phyloP scores from a whole-genome alignment of 2,113 vertebrate genomes.

The Aepyceros melampus region DNA sequence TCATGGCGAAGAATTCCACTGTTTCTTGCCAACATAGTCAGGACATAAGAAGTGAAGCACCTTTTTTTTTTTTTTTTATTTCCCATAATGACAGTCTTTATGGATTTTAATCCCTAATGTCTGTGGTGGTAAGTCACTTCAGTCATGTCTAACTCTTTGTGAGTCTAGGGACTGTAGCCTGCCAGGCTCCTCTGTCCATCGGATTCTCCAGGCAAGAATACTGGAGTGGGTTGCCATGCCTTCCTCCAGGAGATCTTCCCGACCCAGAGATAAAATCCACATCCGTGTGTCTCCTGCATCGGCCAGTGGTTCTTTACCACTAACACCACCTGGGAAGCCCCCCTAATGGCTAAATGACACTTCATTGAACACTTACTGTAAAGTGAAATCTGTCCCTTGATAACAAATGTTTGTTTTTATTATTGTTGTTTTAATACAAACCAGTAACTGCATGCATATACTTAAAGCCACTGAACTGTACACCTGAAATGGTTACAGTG shows the following conservation, averaged over 20 bases:
- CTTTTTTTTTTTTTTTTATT: too few species aligned
- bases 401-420: not conserved
- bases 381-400: not conserved
- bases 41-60: not conserved
- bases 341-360: not conserved
- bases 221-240: not conserved
- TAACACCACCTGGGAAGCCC: not conserved
- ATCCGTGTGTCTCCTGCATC: fast-evolving
- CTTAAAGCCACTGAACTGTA: not conserved
- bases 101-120: not conserved
- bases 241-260: not conserved
- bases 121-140: not conserved
- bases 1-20: fast-evolving
- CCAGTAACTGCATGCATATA: not conserved
- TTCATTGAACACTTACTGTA: not conserved
- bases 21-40: fast-evolving
- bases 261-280: not conserved
- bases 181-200: not conserved
- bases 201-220: not conserved
- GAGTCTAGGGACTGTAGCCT: not conserved
- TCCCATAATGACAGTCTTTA: not conserved
- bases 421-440: not conserved
- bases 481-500: not conserved
- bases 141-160: not conserved
- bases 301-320: not conserved